phyloP scores from a whole-genome alignment of 2,113 vertebrate species.

The Lepus timidus region DNA sequence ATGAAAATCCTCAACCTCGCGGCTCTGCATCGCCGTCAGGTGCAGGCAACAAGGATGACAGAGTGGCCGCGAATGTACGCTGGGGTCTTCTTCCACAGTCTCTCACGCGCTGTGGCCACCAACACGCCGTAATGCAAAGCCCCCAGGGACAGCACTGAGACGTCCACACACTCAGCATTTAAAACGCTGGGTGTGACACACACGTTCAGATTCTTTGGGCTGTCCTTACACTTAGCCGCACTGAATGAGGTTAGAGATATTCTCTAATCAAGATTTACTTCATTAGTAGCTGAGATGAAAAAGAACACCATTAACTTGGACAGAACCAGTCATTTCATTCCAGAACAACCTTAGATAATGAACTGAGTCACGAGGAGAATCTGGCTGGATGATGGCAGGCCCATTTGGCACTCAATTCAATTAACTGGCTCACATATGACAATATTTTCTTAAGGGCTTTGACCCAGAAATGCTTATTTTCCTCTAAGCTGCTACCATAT shows the following conservation, averaged over 20 bases:
- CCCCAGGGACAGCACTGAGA: neutral
- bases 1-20: conserved; percentile 11
- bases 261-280: conserved; percentile 66
- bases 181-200: neutral
- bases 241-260: conserved; percentile 50
- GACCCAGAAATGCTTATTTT: conserved; percentile 72
- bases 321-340: conserved; percentile 35
- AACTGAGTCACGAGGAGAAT: conserved; percentile 20
- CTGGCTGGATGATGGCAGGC: conserved; percentile 23
- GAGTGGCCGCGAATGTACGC: neutral
- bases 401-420: conserved; percentile 52
- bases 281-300: conserved; percentile 58
- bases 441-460: conserved; percentile 68
- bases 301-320: conserved; percentile 62
- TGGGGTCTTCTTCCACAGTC: neutral
- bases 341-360: conserved; percentile 50
- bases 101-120: neutral
- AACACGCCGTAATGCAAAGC: neutral
- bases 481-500: conserved; percentile 55
- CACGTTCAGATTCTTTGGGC: neutral
- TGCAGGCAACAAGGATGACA: neutral
- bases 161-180: neutral
- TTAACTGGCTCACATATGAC: conserved; percentile 58
- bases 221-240: conserved; percentile 21
- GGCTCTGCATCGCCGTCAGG: neutral